Conservation (phyloP, 2,888 invertebrate genomes). For the Axea sp. region DNA sequence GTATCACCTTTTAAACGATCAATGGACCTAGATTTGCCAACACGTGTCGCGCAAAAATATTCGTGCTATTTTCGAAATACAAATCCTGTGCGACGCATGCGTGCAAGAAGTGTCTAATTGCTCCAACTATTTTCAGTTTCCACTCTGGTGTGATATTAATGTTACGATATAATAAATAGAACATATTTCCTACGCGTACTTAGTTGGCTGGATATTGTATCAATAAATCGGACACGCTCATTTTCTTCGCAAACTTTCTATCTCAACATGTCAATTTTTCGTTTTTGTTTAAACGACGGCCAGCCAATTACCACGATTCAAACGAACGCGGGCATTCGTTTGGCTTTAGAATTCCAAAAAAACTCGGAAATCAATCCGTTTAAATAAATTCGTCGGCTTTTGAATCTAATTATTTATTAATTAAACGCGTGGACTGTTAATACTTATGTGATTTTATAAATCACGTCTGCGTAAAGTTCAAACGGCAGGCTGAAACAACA, state of each 20-base stretch:
- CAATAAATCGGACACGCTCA: slow-evolving; percentile 34
- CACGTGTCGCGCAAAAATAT: slow-evolving; percentile 60
- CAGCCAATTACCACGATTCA: too few relatives aligned
- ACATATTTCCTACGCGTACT: slow-evolving; percentile 48
- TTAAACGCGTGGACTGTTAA: too few relatives aligned
- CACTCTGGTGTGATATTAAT: slow-evolving; percentile 52
- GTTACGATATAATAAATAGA: slow-evolving; percentile 59
- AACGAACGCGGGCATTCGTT: too few relatives aligned
- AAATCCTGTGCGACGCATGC: slow-evolving; percentile 55
- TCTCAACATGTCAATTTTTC: too few relatives aligned
- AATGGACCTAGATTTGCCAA: slow-evolving; percentile 52
- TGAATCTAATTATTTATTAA: too few relatives aligned
- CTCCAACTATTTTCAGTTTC: slow-evolving; percentile 59
- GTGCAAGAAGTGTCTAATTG: slow-evolving; percentile 56
- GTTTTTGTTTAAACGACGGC: too few relatives aligned
- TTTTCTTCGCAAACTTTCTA: neutral
- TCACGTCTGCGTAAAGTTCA: too few relatives aligned
- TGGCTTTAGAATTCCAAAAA: too few relatives aligned
- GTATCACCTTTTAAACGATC: slow-evolving; percentile 50
- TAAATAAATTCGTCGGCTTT: too few relatives aligned
- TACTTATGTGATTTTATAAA: too few relatives aligned
- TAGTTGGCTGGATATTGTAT: slow-evolving; percentile 35
- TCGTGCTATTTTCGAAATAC: slow-evolving; percentile 57
- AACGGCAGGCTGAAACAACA: too few relatives aligned
- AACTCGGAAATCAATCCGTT: too few relatives aligned